Conservation (phyloP, 2,797 vertebrate species). For the Pseudomugil gertrudae region DNA sequence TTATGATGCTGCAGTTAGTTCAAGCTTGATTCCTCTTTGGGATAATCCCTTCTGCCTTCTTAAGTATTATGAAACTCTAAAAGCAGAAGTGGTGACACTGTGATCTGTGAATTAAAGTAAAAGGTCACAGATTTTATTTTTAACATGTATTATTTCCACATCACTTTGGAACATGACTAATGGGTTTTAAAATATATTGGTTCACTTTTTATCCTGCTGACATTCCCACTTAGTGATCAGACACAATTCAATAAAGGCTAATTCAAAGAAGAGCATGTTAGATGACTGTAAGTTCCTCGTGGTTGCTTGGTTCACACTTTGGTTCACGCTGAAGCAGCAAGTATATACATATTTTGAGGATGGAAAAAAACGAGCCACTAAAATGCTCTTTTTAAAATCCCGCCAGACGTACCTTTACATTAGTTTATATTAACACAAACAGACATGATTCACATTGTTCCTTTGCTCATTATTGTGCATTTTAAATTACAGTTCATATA, state of each 20-base stretch:
- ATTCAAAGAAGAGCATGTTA: constrained; percentile 10
- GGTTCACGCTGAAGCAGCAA: constrained; percentile 6
- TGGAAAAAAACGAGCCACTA: constrained; percentile 8
- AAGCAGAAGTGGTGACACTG: constrained; percentile 9
- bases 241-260: background rate
- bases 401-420: background rate
- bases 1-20: background rate
- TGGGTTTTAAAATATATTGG: background rate
- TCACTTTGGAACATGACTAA: background rate
- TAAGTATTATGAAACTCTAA: constrained; percentile 17
- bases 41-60: constrained; percentile 14
- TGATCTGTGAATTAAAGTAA: background rate
- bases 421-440: background rate
- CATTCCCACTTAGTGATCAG: background rate
- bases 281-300: background rate
- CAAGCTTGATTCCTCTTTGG: constrained; percentile 24
- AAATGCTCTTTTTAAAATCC: background rate
- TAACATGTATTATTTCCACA: background rate
- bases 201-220: background rate
- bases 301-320: constrained; percentile 24
- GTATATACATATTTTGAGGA: background rate
- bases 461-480: background rate
- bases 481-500: background rate
- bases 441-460: background rate
- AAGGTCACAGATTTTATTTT: background rate